Base-by-base conservation (phyloP, 2,113 vertebrate species). In the Drymodes brunneopygia region DNA sequence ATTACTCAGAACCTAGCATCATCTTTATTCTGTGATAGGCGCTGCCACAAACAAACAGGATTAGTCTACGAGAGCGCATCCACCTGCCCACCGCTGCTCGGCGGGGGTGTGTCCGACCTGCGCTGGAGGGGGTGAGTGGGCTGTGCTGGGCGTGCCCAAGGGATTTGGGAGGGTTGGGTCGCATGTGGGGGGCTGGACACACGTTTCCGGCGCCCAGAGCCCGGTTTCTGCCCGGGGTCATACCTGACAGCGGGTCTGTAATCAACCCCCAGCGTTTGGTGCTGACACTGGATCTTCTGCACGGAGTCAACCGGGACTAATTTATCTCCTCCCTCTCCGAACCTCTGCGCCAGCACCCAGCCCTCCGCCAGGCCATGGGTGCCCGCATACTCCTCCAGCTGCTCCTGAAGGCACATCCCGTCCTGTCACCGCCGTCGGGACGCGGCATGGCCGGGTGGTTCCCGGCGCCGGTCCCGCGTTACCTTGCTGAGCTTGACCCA, bases 401-500 rank as follows among this genome's bases (percentile, higher is more conserved):
- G 99, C 92, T 99, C 99, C 99, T 99, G 97, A 7, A 75, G 51
- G 54, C 31, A 24, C 81, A 56, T 7, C 73, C 42, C 33, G 16
- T 11, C 17, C 29, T 5, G 65, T 61, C 65, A 82, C 10, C 36
- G 13, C 69, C 38, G 28, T 1, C 25, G 53, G 58, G 7, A 45
- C 35, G 4, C 40, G 36, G 4, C 60, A 0, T 0, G 13, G 38
- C 36, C 21, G 38, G 28, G 18, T 17, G 6, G 10, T 8, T 66
- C 53, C 65, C 66, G 35, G 45, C 31, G 69, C 70, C 78, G 35
- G 4, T 3, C 24, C 70, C 62, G 20, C 75, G 71, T 80, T 88
- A 80, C 99, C 99, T 99, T 99, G 88, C 97, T 98, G 80, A 99
- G 98, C 97, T 99, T 99, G 89, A 99, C 99, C 99, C 99, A 99